These are phyloP conservation scores for Cremastinae sp. DNA, from an alignment of 2,888 invertebrate genomes.

Conservation along the genomic window DNA sequence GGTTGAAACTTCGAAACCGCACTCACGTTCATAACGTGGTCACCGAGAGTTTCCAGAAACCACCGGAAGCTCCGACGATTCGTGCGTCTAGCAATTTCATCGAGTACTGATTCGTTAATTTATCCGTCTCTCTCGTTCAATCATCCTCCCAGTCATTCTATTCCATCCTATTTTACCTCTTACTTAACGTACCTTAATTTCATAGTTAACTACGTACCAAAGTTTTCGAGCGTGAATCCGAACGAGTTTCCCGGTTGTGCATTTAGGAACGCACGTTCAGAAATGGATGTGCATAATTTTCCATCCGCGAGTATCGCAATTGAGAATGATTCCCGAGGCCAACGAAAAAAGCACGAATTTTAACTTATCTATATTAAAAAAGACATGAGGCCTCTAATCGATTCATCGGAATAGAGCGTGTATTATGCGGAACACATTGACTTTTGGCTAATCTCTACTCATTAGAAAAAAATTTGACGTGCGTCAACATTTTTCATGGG, in stretches of 20 bases:
- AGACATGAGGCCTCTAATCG: too few species aligned
- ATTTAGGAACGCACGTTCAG: conserved; percentile 3
- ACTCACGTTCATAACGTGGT: conserved; percentile 39
- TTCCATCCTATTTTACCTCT: neutral
- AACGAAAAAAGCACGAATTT: conserved; percentile 3
- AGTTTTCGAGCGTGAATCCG: neutral
- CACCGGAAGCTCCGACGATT: conserved; percentile 40
- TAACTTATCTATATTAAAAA: too few species aligned
- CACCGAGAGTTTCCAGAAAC: conserved; percentile 44
- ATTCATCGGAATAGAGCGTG: too few species aligned
- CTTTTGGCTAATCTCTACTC: too few species aligned
- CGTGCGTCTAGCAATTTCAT: conserved; percentile 58
- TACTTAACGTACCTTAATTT: neutral
- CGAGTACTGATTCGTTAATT: conserved; percentile 38
- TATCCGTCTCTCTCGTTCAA: conserved; percentile 10
- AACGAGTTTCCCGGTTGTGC: conserved; percentile 26
- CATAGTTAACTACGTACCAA: neutral
- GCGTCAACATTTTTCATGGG: too few species aligned
- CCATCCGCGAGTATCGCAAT: conserved; percentile 19
- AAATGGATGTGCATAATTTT: conserved; percentile 28
- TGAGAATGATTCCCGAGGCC: neutral
- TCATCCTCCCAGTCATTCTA: neutral
- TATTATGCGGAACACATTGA: too few species aligned
- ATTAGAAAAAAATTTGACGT: too few species aligned
- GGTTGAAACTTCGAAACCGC: conserved; percentile 52